phyloP scores from a whole-genome alignment of 2,113 vertebrate genomes.

The Prionailurus viverrinus region DNA sequence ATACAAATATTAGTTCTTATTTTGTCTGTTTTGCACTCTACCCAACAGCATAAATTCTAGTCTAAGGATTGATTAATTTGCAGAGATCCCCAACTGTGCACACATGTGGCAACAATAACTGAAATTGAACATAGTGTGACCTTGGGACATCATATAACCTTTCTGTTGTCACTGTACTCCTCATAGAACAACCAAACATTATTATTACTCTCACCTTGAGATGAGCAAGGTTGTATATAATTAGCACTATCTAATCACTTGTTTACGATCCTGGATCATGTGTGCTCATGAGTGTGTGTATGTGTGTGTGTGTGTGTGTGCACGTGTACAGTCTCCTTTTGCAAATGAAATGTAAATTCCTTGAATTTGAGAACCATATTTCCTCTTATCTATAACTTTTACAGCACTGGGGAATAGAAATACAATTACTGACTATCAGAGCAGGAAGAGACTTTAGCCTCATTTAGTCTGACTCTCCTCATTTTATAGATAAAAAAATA shows the following conservation, averaged over 20 bases:
- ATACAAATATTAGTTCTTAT: neutral
- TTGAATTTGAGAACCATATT: slow-evolving; percentile 17
- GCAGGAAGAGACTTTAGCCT: neutral
- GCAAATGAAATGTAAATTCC: neutral
- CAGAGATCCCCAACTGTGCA: neutral
- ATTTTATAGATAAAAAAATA: slow-evolving; percentile 24
- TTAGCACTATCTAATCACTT: neutral
- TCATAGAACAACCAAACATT: neutral
- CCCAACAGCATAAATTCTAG: neutral
- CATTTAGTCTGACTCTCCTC: neutral
- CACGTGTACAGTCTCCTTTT: neutral
- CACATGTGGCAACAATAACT: neutral
- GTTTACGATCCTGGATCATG: neutral
- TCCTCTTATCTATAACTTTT: slow-evolving; percentile 1
- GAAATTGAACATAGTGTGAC: slow-evolving; percentile 1
- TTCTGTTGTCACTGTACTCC: neutral
- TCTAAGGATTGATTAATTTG: neutral
- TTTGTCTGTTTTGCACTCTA: neutral
- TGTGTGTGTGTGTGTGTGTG: neutral
- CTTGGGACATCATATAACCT: neutral
- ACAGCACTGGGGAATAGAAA: slow-evolving; percentile 1
- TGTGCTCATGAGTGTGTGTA: neutral
- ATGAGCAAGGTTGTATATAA: slow-evolving; percentile 26
- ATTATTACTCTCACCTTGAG: slow-evolving; percentile 43
- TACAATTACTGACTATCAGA: slow-evolving; percentile 17